Evolutionary conservation across 2,888 invertebrate species (phyloP), one percentile per base, ranked within the genome.

Genomic region (Drosophila quasianomalipes): DNA sequence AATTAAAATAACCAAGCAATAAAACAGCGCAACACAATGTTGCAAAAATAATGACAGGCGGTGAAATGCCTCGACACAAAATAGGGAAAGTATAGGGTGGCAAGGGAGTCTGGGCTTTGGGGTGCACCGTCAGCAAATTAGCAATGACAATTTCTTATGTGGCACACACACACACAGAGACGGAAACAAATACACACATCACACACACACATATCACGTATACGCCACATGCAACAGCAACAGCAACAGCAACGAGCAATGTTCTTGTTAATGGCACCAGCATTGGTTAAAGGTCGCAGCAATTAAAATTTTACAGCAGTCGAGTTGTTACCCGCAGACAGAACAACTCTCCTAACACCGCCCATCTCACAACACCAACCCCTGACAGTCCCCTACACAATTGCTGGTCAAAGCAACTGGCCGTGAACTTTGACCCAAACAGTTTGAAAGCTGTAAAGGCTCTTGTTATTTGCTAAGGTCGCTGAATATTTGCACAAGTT

Each of bases 1-100:
- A 89, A 89, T 90, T 89, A 89, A 89, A 89, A 89, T 89, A 90
- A 85, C 83, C 83, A 68, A 77, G 88, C 90, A 85, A 88, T 85
- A 90, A 90, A 88, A 83, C 72, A 79, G 79, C 75, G 73, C 78
- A 79, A 68, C 74, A 82, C 73, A 66, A 81, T 71, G 67, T 61
- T 75, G 66, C 68, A 61, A 63, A 65, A 76, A 78, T 70, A 67
- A 80, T 70, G 58, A 65, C 47, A n/a, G 19, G 22, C 5, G 44
- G 16, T 9, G 16, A 47, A 14, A 47, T 47, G 26, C 26, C 16
- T 9, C 47, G 47, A 47, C 47, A 47, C 47, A 47, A 47, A 47
- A 26, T 47, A 9, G 16, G 47, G 16, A 22, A 47, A 4, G 1
- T 26, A 26, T 26, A 26, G 16, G 14, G 9, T 28, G 22, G 22